These are phyloP conservation scores for Marisa cornuarietis DNA, from an alignment of 1,140 invertebrate genomes.

Conservation along the genomic window DNA sequence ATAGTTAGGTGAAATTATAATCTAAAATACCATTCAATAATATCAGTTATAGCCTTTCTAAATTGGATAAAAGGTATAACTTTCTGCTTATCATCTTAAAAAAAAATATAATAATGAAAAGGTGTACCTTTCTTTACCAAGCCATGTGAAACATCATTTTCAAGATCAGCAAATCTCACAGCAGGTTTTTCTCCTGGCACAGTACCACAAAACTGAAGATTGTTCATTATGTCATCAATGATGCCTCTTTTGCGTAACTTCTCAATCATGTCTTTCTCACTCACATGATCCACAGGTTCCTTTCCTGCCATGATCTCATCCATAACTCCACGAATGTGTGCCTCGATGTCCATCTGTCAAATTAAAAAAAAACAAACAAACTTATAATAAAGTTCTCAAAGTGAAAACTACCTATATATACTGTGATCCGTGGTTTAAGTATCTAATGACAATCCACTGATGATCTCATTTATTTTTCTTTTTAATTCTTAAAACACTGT, in stretches of 20 bases:
- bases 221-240: slow-evolving; percentile 57
- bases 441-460: neutral
- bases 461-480: neutral
- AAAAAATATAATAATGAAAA: neutral
- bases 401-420: slow-evolving; percentile 3
- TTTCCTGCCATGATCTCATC: slow-evolving; percentile 51
- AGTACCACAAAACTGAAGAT: slow-evolving; percentile 51
- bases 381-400: neutral
- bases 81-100: no score
- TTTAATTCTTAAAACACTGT: no score
- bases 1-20: no score
- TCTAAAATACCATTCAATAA: no score
- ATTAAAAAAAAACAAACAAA: neutral
- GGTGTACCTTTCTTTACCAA: slow-evolving; percentile 48
- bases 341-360: slow-evolving; percentile 58
- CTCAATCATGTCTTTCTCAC: slow-evolving; percentile 55
- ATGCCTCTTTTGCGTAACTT: slow-evolving; percentile 54
- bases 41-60: no score
- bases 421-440: neutral
- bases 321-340: slow-evolving; percentile 52
- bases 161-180: slow-evolving; percentile 51
- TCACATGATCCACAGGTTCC: slow-evolving; percentile 35
- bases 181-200: slow-evolving; percentile 37
- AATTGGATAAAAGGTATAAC: no score
- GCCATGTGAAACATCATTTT: slow-evolving; percentile 42